Evolutionary conservation across 2,888 invertebrate genomes (phyloP), one percentile per base, ranked within the genome.

Genomic region (Schizotus pectinicornis): DNA sequence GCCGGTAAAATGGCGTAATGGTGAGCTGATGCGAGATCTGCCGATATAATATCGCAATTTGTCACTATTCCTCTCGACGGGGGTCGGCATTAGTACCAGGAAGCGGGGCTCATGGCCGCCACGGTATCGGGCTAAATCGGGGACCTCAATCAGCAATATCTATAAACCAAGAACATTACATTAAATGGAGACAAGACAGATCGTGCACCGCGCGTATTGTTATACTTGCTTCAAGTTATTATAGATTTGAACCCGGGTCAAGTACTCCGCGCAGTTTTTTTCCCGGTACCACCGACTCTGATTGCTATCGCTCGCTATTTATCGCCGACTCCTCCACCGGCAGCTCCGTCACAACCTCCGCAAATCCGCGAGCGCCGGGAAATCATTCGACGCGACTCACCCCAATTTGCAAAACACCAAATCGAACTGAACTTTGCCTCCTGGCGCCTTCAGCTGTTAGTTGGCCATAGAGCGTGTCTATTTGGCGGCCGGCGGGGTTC

Each of bases 241-340:
- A 75, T 73, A 73, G 73, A 77, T 74, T 73, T 75, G 75, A 76
- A 75, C 76, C 72, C 64, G 67, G 74, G 74, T 75, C 74, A 75
- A 73, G 64, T 67, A 62, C 64, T 67, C 63, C 58, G 22, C 14
- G 31, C 53, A 11, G 12, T 51, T 59, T 49, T 51, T 53, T 59
- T 59, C 65, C 54, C 52, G 22, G 36, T 36, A 42, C 57, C 58
- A 53, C 62, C 62, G 56, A 41, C 49, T 63, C 64, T 64, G 70
- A 70, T 72, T 63, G 56, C 58, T 63, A 71, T 70, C 71, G 56
- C 49, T 56, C 58, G 41, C 59, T 65, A 65, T 67, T 66, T 67
- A 67, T 65, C 61, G 65, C 47, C 35, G 32, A 53, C 53, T 49
- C 32, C 7, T 42, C 7, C 31, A n/a, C 30, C n/a, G 22, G 32